phyloP scores from a whole-genome alignment of 2,113 vertebrate genomes.

The Chloropsis hardwickii region DNA sequence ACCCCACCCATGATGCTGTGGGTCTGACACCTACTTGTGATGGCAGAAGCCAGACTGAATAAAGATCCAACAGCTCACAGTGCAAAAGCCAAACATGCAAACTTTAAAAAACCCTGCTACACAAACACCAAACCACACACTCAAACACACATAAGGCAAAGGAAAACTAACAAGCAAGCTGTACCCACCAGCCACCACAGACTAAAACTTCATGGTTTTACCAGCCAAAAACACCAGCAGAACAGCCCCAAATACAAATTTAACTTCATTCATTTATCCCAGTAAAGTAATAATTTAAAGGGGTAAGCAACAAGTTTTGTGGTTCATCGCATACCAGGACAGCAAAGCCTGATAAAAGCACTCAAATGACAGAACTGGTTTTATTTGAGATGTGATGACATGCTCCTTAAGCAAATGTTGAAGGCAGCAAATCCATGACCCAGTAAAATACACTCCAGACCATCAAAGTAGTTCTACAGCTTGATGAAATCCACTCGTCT shows the following conservation, averaged over 20 bases:
- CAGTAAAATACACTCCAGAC: constrained; percentile 45
- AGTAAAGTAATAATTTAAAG: constrained; percentile 14
- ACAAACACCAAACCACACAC: not conserved
- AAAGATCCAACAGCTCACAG: not conserved
- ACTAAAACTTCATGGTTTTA: not conserved
- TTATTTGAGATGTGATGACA: constrained; percentile 44
- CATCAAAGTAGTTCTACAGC: constrained; percentile 49
- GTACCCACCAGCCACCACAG: not conserved
- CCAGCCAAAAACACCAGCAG: not conserved
- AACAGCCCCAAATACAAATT: not conserved
- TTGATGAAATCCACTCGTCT: constrained; percentile 42
- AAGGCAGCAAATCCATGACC: constrained; percentile 43
- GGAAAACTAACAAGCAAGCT: not conserved
- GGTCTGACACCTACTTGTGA: not conserved
- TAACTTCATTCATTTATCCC: not conserved
- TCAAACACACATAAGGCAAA: not conserved
- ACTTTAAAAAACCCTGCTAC: not conserved
- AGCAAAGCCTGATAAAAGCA: constrained; percentile 34
- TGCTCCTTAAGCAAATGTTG: constrained; percentile 55
- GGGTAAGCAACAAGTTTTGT: not conserved
- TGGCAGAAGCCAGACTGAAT: not conserved
- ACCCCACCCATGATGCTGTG: not conserved
- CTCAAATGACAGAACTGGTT: constrained; percentile 35
- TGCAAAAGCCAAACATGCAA: not conserved
- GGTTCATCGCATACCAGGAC: constrained; percentile 19